These are phyloP conservation scores for Hoplostethus mediterraneus DNA, from an alignment of 2,797 vertebrate species.

Conservation along the genomic window DNA sequence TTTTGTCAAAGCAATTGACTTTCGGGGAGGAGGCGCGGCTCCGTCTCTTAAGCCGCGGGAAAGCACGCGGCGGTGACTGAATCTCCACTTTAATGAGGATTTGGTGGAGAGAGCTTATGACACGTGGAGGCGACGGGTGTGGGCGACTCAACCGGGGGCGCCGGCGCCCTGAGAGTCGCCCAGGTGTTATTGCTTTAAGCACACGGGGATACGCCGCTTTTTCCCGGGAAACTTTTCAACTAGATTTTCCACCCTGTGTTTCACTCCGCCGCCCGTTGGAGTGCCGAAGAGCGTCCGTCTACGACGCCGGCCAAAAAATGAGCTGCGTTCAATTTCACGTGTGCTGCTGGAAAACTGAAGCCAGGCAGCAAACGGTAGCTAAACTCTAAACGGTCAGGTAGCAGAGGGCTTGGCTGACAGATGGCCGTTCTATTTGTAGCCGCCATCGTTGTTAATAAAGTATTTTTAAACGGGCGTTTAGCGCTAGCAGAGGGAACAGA, in stretches of 20 bases:
- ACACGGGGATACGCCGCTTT: constrained; percentile 24
- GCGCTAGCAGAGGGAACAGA: constrained; percentile 84
- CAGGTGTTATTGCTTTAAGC: constrained; percentile 55
- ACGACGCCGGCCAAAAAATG: not conserved
- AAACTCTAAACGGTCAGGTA: constrained; percentile 73
- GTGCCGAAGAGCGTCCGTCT: constrained; percentile 6
- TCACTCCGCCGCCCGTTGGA: constrained; percentile 36
- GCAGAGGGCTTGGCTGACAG: constrained; percentile 77
- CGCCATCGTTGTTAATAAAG: constrained; percentile 83
- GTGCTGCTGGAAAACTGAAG: constrained; percentile 47
- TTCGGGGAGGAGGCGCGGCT: constrained; percentile 54
- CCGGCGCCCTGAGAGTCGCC: constrained; percentile 32
- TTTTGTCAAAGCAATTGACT: constrained; percentile 71
- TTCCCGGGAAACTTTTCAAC: constrained; percentile 50
- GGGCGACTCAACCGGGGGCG: constrained; percentile 28
- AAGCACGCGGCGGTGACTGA: constrained; percentile 59
- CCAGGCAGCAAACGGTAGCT: constrained; percentile 66
- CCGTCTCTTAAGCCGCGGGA: constrained; percentile 63
- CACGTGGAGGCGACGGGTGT: constrained; percentile 40
- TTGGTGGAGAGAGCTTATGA: constrained; percentile 57
- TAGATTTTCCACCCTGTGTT: constrained; percentile 51
- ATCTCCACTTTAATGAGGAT: constrained; percentile 68
- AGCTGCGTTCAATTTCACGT: constrained; percentile 34
- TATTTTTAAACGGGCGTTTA: constrained; percentile 87
- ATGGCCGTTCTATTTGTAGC: constrained; percentile 83